Base-by-base conservation (phyloP, 2,113 vertebrate species). In the Aramus guarauna region DNA sequence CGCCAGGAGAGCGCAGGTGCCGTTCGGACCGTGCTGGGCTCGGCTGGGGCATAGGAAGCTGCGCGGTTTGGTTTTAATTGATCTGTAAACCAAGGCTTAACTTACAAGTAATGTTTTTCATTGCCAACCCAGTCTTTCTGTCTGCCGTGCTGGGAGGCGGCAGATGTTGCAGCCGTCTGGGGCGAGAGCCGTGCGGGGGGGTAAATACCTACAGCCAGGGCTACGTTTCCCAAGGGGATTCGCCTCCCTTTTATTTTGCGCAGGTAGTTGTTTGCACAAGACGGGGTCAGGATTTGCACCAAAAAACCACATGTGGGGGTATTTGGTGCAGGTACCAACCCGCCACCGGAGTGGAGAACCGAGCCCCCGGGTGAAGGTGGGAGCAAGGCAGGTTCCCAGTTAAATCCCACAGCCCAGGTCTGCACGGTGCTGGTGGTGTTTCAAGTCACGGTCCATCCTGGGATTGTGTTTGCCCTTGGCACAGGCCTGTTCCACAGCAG, bases 271-370 rank as follows among this genome's bases (percentile, higher is more conserved):
- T 15, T 64, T 69, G 76, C 6, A 11, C n/a, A 39, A 58, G n/a
- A 55, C 41, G 18, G 29, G 22, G 71, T 37, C 17, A 67, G 37
- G 73, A 43, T 62, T 74, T 74, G 13, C 41, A 29, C 64, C 3
- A 26, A 41, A 41, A 23, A 73, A 2, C 9, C 2, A 11, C 22
- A 30, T 8, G 0, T 32, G 15, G 15, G 18, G 6, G 0, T 76
- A 8, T 68, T 45, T 45, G 48, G 60, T 69, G 37, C n/a, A 41
- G 58, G 52, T 53, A 15, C 30, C 12, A 5, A 15, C 19, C 30
- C 12, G 77, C 12, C 50, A 15, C 13, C 14, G 39, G 85, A 21
- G 23, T 5, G 2, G 39, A 37, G 66, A 73, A 6, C 59, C 3
- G 3, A 77, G n/a, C 6, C 45, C 53, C 12, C 1, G 1, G 22